These are phyloP conservation scores for Lepidurus couesii DNA, from an alignment of 1,140 invertebrate species.

Conservation along the genomic window DNA sequence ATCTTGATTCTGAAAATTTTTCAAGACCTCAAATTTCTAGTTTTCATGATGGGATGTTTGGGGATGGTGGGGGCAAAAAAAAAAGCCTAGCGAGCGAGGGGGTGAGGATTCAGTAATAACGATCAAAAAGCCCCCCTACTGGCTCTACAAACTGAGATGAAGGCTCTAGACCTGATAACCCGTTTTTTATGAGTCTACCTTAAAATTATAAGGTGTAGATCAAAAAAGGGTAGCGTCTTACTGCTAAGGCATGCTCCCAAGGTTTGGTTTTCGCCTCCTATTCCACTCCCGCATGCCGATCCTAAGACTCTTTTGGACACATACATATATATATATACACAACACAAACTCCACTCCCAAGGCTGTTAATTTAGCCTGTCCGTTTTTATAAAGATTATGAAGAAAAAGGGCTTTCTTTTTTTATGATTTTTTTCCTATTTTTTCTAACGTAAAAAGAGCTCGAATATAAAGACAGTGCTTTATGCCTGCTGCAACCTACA, in stretches of 20 bases:
- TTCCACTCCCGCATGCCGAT: neutral
- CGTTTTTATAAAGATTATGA: constrained; percentile 26
- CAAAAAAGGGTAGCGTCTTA: neutral
- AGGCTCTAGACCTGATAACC: constrained; percentile 18
- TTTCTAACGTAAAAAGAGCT: constrained; percentile 31
- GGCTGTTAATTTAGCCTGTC: constrained; percentile 13
- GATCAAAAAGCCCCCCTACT: constrained; percentile 18
- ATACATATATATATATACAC: neutral
- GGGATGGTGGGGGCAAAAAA: neutral
- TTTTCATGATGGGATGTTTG: constrained; percentile 11
- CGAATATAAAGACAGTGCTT: neutral
- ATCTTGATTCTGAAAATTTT: neutral
- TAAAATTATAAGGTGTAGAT: constrained; percentile 12
- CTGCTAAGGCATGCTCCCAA: neutral
- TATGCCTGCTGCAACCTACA: neutral
- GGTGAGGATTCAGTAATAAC: constrained; percentile 14
- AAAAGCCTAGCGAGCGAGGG: neutral
- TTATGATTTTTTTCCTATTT: neutral
- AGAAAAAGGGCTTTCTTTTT: neutral
- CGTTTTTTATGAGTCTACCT: constrained; percentile 7
- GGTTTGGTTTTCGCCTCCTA: neutral
- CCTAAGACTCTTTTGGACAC: neutral
- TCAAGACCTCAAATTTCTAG: neutral
- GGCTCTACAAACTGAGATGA: constrained; percentile 21
- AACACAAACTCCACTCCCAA: neutral